Percentiles rank a stretch among this genome's conserved stretches.
These are phyloP conservation scores for Ceyx margarethae DNA, from an alignment of 2,113 vertebrate genomes.

Conservation along the genomic window DNA sequence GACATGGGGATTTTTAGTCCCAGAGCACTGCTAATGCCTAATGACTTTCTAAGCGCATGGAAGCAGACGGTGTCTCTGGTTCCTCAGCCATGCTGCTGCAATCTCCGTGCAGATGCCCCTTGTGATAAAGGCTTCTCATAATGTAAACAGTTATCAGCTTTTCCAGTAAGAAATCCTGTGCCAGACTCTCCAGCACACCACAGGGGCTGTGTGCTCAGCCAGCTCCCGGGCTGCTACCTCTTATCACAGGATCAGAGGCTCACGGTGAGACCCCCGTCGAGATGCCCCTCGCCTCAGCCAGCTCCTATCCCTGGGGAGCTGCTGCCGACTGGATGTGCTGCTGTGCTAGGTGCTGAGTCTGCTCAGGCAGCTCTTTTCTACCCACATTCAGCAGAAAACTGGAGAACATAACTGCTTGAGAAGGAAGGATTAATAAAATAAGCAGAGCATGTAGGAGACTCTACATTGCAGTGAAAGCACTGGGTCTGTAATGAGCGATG, in stretches of 20 bases:
- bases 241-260: background rate
- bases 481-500: background rate
- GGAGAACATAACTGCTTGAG: background rate
- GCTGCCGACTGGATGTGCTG: background rate
- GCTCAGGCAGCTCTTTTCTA: background rate
- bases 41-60: background rate
- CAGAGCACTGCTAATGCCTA: background rate
- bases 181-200: background rate
- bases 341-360: background rate
- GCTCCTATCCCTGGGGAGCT: background rate
- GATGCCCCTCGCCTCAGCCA: accelerated
- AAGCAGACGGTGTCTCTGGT: background rate
- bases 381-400: background rate
- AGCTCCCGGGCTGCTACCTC: background rate
- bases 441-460: accelerated
- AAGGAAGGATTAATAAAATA: background rate
- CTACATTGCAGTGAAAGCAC: background rate
- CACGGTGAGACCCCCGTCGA: accelerated
- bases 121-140: background rate
- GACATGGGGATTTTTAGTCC: background rate
- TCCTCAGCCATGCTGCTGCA: background rate
- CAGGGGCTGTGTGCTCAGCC: background rate
- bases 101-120: background rate
- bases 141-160: background rate
- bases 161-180: background rate